A percentile compares a stretch with the other conserved stretches of the same genome.
Conservation (phyloP, 2,888 invertebrate genomes). For the Ophraella communa region DNA sequence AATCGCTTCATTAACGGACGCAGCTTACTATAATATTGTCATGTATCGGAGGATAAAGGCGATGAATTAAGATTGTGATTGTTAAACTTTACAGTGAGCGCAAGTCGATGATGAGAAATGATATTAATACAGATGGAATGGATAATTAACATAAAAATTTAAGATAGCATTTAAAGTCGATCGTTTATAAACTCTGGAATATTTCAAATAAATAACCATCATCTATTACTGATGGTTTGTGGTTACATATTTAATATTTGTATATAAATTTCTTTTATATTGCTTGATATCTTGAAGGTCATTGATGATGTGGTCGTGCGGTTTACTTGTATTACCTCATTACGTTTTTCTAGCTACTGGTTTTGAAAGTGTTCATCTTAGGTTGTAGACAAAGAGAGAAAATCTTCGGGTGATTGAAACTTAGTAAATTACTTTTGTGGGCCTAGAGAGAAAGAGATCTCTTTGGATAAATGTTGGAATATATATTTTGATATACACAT, state of each 20-base stretch:
- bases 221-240: not conserved
- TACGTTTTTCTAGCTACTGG: conserved; percentile 15
- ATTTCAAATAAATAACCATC: not conserved
- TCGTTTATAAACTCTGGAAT: not conserved
- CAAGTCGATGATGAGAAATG: not conserved
- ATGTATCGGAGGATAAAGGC: conserved; percentile 5
- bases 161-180: not conserved
- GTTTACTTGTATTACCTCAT: conserved; percentile 24
- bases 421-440: not conserved
- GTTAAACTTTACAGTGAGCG: not conserved
- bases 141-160: too few species aligned
- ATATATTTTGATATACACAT: too few species aligned
- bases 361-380: not conserved
- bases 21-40: conserved; percentile 15
- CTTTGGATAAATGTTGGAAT: too few species aligned
- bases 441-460: too few species aligned
- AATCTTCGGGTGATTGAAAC: not conserved
- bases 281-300: conserved; percentile 23
- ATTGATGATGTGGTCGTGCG: conserved; percentile 26
- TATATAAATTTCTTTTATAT: not conserved
- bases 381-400: not conserved
- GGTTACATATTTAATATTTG: not conserved
- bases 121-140: not conserved
- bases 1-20: conserved; percentile 16
- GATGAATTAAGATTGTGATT: conserved; percentile 4